These are phyloP conservation scores for Metridium senile DNA, from an alignment of 92 coral and sea anemone genomes.

Conservation along the genomic window DNA sequence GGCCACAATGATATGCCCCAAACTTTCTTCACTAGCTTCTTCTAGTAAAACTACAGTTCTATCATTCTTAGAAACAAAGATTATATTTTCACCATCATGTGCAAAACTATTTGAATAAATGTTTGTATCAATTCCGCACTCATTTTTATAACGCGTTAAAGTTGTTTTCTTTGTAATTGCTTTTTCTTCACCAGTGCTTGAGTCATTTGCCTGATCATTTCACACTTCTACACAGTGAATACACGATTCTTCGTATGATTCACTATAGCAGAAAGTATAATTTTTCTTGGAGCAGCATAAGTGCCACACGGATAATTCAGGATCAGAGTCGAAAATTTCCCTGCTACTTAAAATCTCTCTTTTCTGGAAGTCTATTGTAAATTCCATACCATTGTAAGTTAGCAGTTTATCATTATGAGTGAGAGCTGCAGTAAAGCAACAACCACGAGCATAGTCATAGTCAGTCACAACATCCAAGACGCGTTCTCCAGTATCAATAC, in stretches of 20 bases:
- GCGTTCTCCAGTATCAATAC: background rate
- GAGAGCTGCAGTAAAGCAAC: background rate
- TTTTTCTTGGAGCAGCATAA: background rate
- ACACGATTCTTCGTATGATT: background rate
- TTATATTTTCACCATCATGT: slow-evolving; percentile 39
- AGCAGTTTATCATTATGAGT: background rate
- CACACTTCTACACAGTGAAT: background rate
- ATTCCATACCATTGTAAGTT: background rate
- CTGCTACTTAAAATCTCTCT: background rate
- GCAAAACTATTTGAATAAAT: background rate
- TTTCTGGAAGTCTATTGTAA: background rate
- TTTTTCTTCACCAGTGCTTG: background rate
- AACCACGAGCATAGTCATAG: background rate
- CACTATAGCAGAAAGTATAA: background rate
- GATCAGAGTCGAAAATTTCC: background rate
- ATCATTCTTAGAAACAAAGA: background rate
- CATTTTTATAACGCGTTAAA: background rate
- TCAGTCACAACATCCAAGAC: background rate
- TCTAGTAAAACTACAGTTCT: slow-evolving; percentile 20
- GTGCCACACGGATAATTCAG: background rate
- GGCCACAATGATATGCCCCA: too few species aligned
- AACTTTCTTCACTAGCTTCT: slow-evolving; percentile 17
- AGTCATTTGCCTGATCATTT: background rate
- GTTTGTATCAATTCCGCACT: background rate
- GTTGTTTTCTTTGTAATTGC: background rate